A percentile compares a stretch with the other conserved stretches of the same genome.
These are phyloP conservation scores for Andrena dorsata DNA, from an alignment of 2,888 invertebrate genomes.

Conservation along the genomic window DNA sequence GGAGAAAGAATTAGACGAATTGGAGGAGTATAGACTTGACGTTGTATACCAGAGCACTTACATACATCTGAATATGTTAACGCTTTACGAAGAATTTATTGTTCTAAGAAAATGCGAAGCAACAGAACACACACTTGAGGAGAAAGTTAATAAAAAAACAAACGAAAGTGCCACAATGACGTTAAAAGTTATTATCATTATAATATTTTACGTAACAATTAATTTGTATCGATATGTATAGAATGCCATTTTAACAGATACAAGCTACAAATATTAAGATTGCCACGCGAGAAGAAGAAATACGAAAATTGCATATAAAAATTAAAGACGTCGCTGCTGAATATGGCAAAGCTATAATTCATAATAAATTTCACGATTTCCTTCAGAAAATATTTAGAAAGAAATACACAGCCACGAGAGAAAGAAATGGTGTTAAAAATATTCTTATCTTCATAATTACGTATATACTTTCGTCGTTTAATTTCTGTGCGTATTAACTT, in stretches of 20 bases:
- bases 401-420: conserved; percentile 91
- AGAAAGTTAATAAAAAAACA: conserved; percentile 87
- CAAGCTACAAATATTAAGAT: conserved; percentile 83
- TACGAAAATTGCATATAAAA: conserved; percentile 85
- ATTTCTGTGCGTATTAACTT: conserved; percentile 3
- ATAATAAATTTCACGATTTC: conserved; percentile 92
- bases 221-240: conserved; percentile 9
- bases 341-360: conserved; percentile 88
- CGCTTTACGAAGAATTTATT: conserved; percentile 90
- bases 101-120: conserved; percentile 91
- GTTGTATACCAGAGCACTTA: conserved; percentile 87
- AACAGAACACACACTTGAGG: conserved; percentile 88
- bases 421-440: conserved; percentile 84
- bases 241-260: conserved; percentile 64
- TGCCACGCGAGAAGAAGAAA: conserved; percentile 84
- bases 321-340: conserved; percentile 86
- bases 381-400: conserved; percentile 93
- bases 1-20: conserved; percentile 87
- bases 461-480: conserved; percentile 25
- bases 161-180: conserved; percentile 83
- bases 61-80: conserved; percentile 88
- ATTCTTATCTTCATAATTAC: conserved; percentile 32
- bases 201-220: conserved; percentile 13
- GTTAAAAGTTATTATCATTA: conserved; percentile 64
- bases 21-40: conserved; percentile 87